Evolutionary conservation across 2,888 invertebrate genomes (phyloP), one percentile per base, ranked within the genome.

Genomic region (Drosophila sordidapex): DNA sequence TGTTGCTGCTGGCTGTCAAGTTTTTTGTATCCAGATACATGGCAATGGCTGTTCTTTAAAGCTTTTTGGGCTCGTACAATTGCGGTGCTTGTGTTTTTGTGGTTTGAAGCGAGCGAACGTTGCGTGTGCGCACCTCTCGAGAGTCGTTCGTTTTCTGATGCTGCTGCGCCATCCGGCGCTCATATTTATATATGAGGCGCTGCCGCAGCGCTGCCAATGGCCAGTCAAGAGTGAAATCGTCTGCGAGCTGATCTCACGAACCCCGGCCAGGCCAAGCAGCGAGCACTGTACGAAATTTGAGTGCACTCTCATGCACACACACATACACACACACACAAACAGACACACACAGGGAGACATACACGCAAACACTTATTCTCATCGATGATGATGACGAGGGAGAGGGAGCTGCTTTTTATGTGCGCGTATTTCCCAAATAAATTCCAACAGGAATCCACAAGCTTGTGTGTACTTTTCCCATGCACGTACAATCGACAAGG

Each of bases 1-100:
- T 66, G 73, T 27, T 75, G 70, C 59, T 71, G 67, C 60, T 68
- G 74, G 85, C 90, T 54, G 89, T 78, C 65, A 92, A 63, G 70
- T 92, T 92, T 76, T 92, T 92, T 21, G 93, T 90, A 87, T 92
- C 92, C 76, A 91, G 89, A 81, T 90, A 92, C 92, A 92, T 92
- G 74, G 59, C 70, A 59, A 61, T 62, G 63, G 59, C 74, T 69
- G 65, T 68, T 21, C 5, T 33, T 54, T 62, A 15, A 54, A 62
- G 53, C 67, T 62, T 52, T 69, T 63, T 21, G 15, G 53, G 52
- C 56, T 61, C 61, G 56, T 58, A 74, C 53, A 48, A 31, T 62
- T 74, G 21, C 63, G 59, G 38, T 81, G 57, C 21, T 31, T 80
- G 51, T 54, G 10, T 38, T 27, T 38, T 38, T 56, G 54, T 56